Evolutionary conservation across 2,888 invertebrate genomes (phyloP).

Genomic region (Abrostola tripartita): DNA sequence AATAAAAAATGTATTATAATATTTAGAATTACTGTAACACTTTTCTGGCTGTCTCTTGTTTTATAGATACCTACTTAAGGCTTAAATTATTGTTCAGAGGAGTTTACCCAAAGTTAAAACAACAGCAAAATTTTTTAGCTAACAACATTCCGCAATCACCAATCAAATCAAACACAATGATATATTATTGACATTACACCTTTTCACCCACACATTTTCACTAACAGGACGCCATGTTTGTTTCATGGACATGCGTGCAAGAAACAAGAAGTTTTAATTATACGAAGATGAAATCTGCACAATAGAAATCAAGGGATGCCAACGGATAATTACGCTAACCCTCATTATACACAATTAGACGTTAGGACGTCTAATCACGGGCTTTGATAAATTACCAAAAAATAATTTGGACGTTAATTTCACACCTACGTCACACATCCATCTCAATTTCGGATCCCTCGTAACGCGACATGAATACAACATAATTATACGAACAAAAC

Average conservation of each 20-base stretch:
- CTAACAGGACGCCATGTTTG: no score
- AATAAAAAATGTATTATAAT: no score
- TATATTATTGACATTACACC: neutral
- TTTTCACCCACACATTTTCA: neutral
- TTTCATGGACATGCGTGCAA: neutral
- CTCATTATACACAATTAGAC: conserved; percentile 53
- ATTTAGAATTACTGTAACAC: no score
- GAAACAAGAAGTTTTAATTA: conserved; percentile 6
- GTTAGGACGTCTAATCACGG: conserved; percentile 48
- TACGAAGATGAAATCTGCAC: conserved; percentile 6
- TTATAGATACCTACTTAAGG: no score
- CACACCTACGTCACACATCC: conserved; percentile 59
- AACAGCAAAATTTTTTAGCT: no score
- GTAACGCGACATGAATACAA: conserved; percentile 64
- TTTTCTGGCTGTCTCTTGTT: no score
- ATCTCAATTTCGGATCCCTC: conserved; percentile 65
- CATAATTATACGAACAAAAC: conserved; percentile 72
- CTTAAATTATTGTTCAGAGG: no score
- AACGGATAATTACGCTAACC: conserved; percentile 40
- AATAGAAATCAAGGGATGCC: conserved; percentile 39
- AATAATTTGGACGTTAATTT: conserved; percentile 58
- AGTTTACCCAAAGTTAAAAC: no score
- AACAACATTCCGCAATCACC: no score
- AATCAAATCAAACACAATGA: no score
- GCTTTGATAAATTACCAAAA: conserved; percentile 60